A percentile compares a stretch with the other conserved stretches of the same genome.
Conservation (phyloP, 2,113 vertebrate genomes). For the Alexandromys fortis region DNA sequence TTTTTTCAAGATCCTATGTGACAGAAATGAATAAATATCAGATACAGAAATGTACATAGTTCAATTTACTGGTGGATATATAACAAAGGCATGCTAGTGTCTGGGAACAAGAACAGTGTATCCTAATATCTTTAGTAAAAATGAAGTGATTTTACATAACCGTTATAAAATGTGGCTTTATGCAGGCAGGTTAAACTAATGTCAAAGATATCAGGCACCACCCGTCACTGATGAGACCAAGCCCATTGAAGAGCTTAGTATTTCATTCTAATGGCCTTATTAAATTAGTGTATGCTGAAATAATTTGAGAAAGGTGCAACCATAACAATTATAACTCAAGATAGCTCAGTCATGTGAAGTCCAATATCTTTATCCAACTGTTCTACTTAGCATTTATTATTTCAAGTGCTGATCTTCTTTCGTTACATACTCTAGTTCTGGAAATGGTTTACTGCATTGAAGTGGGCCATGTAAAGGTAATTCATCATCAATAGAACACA, state of each 20-base stretch:
- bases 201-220: neutral
- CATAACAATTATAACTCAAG: neutral
- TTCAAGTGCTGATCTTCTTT: too few relatives aligned
- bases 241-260: neutral
- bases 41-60: neutral
- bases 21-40: neutral
- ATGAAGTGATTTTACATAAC: neutral
- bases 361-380: neutral
- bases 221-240: neutral
- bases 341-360: neutral
- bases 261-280: neutral
- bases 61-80: rapidly evolving
- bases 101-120: neutral
- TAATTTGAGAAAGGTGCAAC: too few relatives aligned
- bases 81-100: neutral
- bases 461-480: rapidly evolving
- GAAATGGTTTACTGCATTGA: neutral
- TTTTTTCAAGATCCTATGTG: too few relatives aligned
- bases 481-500: neutral
- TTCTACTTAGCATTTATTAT: neutral
- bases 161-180: neutral
- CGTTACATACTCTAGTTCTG: neutral
- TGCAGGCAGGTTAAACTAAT: neutral
- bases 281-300: neutral
- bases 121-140: neutral